Conservation (phyloP, 2,113 vertebrate genomes). For the Manacus vitellinus region DNA sequence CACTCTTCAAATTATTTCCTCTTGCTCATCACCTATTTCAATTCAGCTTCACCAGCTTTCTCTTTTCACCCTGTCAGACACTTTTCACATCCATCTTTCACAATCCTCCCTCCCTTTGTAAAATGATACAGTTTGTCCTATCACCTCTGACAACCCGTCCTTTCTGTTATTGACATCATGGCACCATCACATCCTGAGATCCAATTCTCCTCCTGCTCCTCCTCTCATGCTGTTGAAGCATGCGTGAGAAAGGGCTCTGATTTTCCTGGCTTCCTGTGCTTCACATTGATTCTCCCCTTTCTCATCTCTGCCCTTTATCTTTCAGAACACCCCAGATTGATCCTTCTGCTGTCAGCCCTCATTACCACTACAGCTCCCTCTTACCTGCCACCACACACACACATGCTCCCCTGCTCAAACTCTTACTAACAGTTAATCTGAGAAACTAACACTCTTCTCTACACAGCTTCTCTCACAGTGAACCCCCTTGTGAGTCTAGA, state of each 20-base stretch:
- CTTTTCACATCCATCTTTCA: not conserved
- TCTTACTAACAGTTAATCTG: not conserved
- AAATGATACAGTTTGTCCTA: slow-evolving; percentile 1
- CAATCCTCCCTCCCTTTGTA: not conserved
- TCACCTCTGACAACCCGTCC: slow-evolving; percentile 8
- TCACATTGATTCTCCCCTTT: not conserved
- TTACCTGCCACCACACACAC: not conserved
- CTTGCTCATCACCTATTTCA: not conserved
- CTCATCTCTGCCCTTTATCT: not conserved
- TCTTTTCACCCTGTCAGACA: slow-evolving; percentile 18
- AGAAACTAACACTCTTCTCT: not conserved
- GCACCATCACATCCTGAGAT: not conserved
- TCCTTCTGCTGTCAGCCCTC: not conserved
- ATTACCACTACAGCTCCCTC: not conserved
- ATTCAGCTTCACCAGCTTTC: not conserved
- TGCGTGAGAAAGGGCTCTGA: not conserved
- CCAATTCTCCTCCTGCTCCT: not conserved
- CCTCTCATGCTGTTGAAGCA: not conserved
- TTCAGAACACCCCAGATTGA: not conserved
- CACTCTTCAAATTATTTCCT: not conserved
- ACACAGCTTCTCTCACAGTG: not conserved
- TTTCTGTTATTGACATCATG: not conserved
- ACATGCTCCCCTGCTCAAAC: not conserved
- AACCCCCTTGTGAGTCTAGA: not conserved
- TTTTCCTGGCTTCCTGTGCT: not conserved